Evolutionary conservation across 2,888 invertebrate genomes (phyloP).

Genomic region (Labia minor): DNA sequence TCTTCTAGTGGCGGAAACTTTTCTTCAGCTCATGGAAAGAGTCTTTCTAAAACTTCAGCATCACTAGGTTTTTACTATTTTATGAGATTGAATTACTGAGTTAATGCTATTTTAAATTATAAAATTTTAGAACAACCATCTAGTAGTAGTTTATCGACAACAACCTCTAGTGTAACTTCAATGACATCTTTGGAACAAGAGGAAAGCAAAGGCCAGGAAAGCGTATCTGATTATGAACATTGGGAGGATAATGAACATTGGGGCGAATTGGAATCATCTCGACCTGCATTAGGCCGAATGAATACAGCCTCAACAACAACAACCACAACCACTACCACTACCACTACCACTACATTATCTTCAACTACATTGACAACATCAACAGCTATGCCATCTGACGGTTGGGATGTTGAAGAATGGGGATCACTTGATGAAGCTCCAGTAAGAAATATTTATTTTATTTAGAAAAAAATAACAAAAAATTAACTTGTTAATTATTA

Average conservation of each 20-base stretch:
- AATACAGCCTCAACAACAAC: background rate
- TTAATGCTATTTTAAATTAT: background rate
- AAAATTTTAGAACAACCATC: conserved; percentile 53
- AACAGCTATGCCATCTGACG: conserved; percentile 41
- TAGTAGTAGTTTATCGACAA: conserved; percentile 70
- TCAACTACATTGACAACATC: background rate
- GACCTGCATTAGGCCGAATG: background rate
- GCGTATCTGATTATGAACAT: conserved; percentile 73
- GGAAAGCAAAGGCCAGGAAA: conserved; percentile 53
- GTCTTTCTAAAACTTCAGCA: conserved; percentile 26
- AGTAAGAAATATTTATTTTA: conserved; percentile 32
- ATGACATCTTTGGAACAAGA: conserved; percentile 76
- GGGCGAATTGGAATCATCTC: conserved; percentile 78
- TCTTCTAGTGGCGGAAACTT: conserved; percentile 18
- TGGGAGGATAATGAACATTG: conserved; percentile 79
- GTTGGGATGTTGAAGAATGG: conserved; percentile 81
- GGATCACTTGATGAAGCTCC: conserved; percentile 74
- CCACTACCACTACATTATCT: background rate
- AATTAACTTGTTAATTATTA: too few relatives aligned
- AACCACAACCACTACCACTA: conserved; percentile 1
- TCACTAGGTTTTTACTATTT: conserved; percentile 46
- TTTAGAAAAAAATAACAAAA: background rate
- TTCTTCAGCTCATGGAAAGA: background rate
- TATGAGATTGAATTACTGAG: conserved; percentile 7
- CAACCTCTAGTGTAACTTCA: conserved; percentile 77